phyloP scores from a whole-genome alignment of 1,140 invertebrate species.

The Anadara kagoshimensis region DNA sequence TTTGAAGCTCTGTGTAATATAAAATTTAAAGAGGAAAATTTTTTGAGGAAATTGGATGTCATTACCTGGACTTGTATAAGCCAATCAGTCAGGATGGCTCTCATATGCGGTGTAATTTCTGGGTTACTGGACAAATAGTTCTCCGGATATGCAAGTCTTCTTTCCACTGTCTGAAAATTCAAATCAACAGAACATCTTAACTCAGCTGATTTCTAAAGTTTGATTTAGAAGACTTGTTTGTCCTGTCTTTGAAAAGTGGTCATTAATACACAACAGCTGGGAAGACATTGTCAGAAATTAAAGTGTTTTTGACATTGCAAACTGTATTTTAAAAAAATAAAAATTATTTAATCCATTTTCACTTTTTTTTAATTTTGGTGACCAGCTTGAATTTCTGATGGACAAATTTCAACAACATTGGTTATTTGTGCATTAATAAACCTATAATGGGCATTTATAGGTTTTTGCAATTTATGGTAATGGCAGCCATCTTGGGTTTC shows the following conservation, averaged over 20 bases:
- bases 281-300: neutral
- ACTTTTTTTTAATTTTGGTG: too few species aligned
- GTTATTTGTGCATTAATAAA: too few species aligned
- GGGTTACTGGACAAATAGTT: conserved; percentile 49
- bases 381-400: too few species aligned
- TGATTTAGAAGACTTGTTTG: neutral
- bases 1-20: too few species aligned
- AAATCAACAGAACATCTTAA: neutral
- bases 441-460: too few species aligned
- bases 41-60: too few species aligned
- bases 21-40: too few species aligned
- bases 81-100: conserved; percentile 68
- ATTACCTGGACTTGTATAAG: conserved; percentile 69
- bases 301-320: neutral
- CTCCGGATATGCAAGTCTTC: conserved; percentile 30
- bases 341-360: too few species aligned
- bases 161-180: conserved; percentile 44
- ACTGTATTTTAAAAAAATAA: neutral
- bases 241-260: neutral
- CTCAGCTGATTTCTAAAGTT: neutral
- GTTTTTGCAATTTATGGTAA: too few species aligned
- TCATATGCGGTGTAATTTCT: conserved; percentile 60
- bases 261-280: too few species aligned
- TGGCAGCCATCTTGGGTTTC: too few species aligned
- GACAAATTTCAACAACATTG: too few species aligned